Evolutionary conservation across 2,888 invertebrate species (phyloP).

Genomic region (Scaptomyza cyrtandrae): DNA sequence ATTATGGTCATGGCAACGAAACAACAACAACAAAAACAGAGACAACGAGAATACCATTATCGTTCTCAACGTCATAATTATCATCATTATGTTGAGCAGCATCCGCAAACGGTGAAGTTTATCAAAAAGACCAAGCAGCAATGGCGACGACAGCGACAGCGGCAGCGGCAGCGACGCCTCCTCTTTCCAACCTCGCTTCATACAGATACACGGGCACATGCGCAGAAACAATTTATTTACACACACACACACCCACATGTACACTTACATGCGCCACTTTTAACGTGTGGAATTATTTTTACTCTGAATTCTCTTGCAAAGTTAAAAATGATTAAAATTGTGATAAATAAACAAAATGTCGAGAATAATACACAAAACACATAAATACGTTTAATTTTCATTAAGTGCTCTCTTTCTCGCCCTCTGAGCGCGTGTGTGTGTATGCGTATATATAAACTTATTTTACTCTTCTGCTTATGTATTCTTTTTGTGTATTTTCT

Average conservation of each 20-base stretch:
- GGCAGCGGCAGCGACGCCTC: conserved; percentile 33
- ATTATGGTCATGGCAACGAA: conserved; percentile 56
- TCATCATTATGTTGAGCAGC: conserved; percentile 40
- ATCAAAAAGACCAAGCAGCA: conserved; percentile 75
- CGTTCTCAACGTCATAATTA: conserved; percentile 40
- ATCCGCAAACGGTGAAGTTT: conserved; percentile 74
- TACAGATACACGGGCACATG: conserved; percentile 56
- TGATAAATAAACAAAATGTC: conserved; percentile 74
- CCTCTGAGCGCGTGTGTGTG: too few species aligned
- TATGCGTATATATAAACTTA: conserved; percentile 17
- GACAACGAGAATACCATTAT: conserved; percentile 26
- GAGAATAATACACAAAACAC: conserved; percentile 32
- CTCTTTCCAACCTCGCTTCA: conserved; percentile 34
- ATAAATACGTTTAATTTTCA: conserved; percentile 34
- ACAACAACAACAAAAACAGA: not conserved
- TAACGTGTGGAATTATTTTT: conserved; percentile 57
- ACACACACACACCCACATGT: conserved; percentile 21
- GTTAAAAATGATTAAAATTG: conserved; percentile 73
- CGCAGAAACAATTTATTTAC: conserved; percentile 45
- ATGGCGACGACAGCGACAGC: conserved; percentile 52
- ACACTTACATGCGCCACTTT: conserved; percentile 42
- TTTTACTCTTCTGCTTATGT: conserved; percentile 14
- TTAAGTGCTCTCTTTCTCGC: not conserved
- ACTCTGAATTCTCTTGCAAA: conserved; percentile 59
- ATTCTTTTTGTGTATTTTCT: conserved; percentile 12